A percentile compares a stretch with the other conserved stretches of the same genome.
Conservation (phyloP, 2,113 vertebrate species). For the Fulmarus glacialis region DNA sequence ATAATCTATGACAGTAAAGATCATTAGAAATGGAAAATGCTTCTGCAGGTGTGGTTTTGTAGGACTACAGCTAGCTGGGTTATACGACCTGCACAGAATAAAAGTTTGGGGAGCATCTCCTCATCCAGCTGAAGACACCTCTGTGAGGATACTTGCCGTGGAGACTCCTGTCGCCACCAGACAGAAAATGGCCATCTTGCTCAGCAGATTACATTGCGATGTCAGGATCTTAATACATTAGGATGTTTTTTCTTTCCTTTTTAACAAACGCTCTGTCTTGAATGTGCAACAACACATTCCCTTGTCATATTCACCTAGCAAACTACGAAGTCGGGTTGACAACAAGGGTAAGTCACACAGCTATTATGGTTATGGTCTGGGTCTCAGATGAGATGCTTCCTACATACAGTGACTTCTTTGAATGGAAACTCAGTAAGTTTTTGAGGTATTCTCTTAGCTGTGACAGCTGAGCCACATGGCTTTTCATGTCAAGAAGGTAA, state of each 20-base stretch:
- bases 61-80: neutral
- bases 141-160: neutral
- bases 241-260: rapidly evolving
- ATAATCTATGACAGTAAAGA: neutral
- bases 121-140: neutral
- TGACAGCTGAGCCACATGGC: neutral
- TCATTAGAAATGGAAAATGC: neutral
- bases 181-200: neutral
- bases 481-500: neutral
- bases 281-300: neutral
- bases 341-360: neutral
- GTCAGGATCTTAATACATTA: neutral
- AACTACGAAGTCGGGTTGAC: neutral
- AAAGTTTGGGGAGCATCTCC: neutral
- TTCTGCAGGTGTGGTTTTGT: neutral
- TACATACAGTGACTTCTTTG: neutral
- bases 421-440: neutral
- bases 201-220: neutral
- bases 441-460: neutral
- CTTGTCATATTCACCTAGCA: neutral
- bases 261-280: neutral
- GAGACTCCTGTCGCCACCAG: rapidly evolving
- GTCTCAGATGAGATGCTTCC: neutral
- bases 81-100: neutral
- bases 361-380: neutral